Percentiles rank a stretch among this genome's conserved stretches.
Conservation (phyloP, 2,113 vertebrate species). For the Tyrannus savana region DNA sequence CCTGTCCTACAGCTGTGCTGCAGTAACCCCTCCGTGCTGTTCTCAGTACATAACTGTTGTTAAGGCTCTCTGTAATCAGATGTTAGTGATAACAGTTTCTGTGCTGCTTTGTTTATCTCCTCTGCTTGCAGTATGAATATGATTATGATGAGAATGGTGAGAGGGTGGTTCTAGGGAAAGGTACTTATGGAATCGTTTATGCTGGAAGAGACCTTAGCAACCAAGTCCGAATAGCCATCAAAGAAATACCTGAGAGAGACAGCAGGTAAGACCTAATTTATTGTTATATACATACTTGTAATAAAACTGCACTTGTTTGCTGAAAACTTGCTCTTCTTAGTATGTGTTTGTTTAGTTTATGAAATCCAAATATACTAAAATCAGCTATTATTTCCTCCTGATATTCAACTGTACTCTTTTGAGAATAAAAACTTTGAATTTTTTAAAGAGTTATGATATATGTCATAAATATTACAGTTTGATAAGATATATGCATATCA, state of each 20-base stretch:
- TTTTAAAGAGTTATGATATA: background rate
- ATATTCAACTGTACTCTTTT: background rate
- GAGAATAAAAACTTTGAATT: background rate
- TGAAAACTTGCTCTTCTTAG: background rate
- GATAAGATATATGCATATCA: background rate
- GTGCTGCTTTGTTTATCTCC: constrained; percentile 18
- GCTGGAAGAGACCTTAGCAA: constrained; percentile 82
- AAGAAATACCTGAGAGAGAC: constrained; percentile 83
- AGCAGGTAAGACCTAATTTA: constrained; percentile 71
- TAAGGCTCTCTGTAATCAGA: background rate
- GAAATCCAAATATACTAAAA: background rate
- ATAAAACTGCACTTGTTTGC: background rate
- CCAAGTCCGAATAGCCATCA: constrained; percentile 84
- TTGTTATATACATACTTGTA: background rate
- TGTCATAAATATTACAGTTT: background rate
- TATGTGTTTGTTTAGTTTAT: background rate
- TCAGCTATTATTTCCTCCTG: background rate
- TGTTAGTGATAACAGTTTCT: background rate
- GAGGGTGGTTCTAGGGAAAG: constrained; percentile 78
- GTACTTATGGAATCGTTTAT: constrained; percentile 81
- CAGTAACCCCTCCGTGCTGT: background rate
- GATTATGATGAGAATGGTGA: constrained; percentile 79
- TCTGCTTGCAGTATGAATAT: constrained; percentile 79
- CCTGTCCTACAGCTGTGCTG: background rate
- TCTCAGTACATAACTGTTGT: background rate